Percentiles rank a stretch among this genome's conserved stretches.
These are phyloP conservation scores for Tipula unca DNA, from an alignment of 2,888 invertebrate species.

Conservation along the genomic window DNA sequence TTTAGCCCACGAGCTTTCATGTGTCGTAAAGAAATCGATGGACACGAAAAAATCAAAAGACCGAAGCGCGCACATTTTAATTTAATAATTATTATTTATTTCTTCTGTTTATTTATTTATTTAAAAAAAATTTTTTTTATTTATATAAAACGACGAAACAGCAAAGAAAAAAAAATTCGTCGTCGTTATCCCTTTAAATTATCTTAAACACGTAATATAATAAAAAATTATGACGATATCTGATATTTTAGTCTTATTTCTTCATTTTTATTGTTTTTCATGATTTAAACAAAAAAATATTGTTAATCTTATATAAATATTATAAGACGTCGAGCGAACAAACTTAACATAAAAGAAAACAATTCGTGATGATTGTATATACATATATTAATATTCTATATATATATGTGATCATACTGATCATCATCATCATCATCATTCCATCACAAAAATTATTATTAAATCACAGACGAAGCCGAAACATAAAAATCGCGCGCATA, in stretches of 20 bases:
- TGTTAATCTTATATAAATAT: background rate
- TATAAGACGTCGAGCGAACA: background rate
- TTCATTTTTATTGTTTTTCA: background rate
- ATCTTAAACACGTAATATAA: slow-evolving; percentile 14
- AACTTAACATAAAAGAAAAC: background rate
- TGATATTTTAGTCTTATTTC: background rate
- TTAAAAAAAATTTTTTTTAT: background rate
- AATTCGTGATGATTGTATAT: background rate
- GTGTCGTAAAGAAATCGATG: background rate
- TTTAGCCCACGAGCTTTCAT: background rate
- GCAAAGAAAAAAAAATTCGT: background rate
- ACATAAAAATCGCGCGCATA: too few species aligned
- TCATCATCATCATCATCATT: background rate
- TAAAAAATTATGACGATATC: slow-evolving; percentile 14
- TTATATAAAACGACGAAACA: background rate
- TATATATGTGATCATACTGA: background rate
- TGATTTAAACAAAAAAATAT: too few species aligned
- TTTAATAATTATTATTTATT: slow-evolving; percentile 8
- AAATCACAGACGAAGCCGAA: background rate
- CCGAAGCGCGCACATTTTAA: background rate
- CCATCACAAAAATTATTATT: background rate
- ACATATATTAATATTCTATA: too few species aligned
- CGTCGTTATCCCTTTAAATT: background rate
- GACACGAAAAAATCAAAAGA: background rate
- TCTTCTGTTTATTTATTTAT: background rate